Evolutionary conservation across 2,888 invertebrate species (phyloP), one percentile per base, ranked within the genome.

Genomic region (Volucella bombylans): DNA sequence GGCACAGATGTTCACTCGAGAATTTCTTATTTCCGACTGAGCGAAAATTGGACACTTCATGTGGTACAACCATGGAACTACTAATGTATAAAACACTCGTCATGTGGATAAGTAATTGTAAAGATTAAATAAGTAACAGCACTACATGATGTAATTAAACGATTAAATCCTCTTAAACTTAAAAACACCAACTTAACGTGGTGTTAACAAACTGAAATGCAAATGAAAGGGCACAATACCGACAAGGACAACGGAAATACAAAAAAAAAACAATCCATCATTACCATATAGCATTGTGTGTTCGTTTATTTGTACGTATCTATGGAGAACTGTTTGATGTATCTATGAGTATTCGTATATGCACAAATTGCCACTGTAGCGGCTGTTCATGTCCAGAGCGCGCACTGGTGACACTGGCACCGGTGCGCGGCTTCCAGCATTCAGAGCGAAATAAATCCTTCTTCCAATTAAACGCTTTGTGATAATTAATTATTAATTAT

Each of bases 401-500:
- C 18, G 14, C 31, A 41, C 2, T 50, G 43, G 23, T 45, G 54
- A 31, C 54, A 67, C 23, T 54, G 39, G 4, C 47, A 45, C 23
- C 47, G 50, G 31, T 23, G 43, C 11, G 38, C 49, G 62, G 57
- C 15, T 65, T 49, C 49, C 47, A 68, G 18, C 52, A 61, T 49
- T 49, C 73, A 64, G 64, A 55, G 54, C 49, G 39, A 82, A 73
- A 83, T 87, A 87, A 87, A 87, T 87, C 81, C 87, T 86, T 87
- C 81, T 86, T 78, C 86, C 87, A 87, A 87, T 87, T 87, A 87
- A 87, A 86, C 86, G 86, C 86, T 86, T 87, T 87, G 87, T 81
- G 87, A 87, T 87, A 87, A 87, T 87, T 87, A 87, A 87, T 86
- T 80, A 87, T 87, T 87, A 87, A 87, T 87, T 87, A 87, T 86